phyloP scores from a whole-genome alignment of 2,113 vertebrate species.

The Orycteropus afer region DNA sequence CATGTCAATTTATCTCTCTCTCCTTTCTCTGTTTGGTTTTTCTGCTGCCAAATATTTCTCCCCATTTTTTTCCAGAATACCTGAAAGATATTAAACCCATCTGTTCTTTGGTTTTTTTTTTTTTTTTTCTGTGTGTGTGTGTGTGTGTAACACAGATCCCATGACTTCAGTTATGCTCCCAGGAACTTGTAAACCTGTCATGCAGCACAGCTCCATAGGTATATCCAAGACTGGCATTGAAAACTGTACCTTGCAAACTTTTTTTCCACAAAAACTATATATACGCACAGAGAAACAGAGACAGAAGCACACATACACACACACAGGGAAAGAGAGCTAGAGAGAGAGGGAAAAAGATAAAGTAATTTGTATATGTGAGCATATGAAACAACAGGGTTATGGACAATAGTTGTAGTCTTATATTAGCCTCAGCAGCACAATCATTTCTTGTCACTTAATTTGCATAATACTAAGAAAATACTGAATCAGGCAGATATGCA shows the following conservation, averaged over 20 bases:
- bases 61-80: not conserved
- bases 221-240: not conserved
- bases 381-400: not conserved
- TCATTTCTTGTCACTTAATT: not conserved
- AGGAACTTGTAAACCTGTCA: not conserved
- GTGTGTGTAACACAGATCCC: not conserved
- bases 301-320: fast-evolving
- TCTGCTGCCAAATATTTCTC: not conserved
- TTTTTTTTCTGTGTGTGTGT: too few relatives aligned
- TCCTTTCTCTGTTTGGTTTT: not conserved
- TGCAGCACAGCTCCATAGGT: not conserved
- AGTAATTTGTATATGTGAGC: not conserved
- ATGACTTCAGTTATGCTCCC: not conserved
- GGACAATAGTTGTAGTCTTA: not conserved
- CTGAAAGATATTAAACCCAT: not conserved
- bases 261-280: not conserved
- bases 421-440: not conserved
- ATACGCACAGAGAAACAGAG: not conserved
- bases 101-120: not conserved
- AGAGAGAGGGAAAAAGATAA: not conserved
- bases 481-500: not conserved
- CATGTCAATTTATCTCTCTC: not conserved
- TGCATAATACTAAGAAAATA: not conserved
- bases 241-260: not conserved
- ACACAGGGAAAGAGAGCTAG: not conserved